Base-by-base conservation (phyloP, 2,888 invertebrate species). In the Athalia circularis region DNA sequence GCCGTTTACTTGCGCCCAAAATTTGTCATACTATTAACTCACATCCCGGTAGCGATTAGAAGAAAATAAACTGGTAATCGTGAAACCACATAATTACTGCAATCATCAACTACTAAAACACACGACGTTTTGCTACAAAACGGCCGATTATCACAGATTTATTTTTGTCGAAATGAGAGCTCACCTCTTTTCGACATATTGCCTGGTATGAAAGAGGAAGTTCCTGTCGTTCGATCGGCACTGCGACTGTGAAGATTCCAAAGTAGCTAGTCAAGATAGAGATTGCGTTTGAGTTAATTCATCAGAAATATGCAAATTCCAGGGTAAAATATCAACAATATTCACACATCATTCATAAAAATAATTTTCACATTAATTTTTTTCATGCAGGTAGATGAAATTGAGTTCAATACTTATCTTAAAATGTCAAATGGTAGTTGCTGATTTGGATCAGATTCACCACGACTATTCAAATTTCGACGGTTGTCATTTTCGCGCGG, bases 161-260 rank as follows among this genome's bases (percentile, higher is more conserved):
- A 82, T 65, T 77, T 79, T 54, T 82, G 82, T 78, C 80, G 79
- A 77, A 74, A 13, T 48, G 74, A 77, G 81, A 85, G 87, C 91
- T 84, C 89, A 92, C 92, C 92, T 92, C 92, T 90, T 88, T 92
- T 92, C 88, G 92, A 92, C 92, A 92, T 92, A 88, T 92, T 92
- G 90, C 82, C 80, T 86, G 85, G 81, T 86, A 85, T 88, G 84
- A 91, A 90, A 91, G 89, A 88, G 86, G 84, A 88, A 88, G 85
- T 81, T 52, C 78, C 68, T 77, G 68, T 54, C 61, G 80, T 79
- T 80, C 64, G 65, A 77, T 65, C 59, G 62, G 48, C 52, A 62
- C 62, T 57, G 62, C 67, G 68, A 77, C 59, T 5, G 45, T 48
- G 11, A 57, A 72, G n/a, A 5, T n/a, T 45, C 45, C 3, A 0